Percentiles rank a stretch among this genome's conserved stretches.
phyloP scores from a whole-genome alignment of 2,888 invertebrate species.

The Flexamia atlantica region DNA sequence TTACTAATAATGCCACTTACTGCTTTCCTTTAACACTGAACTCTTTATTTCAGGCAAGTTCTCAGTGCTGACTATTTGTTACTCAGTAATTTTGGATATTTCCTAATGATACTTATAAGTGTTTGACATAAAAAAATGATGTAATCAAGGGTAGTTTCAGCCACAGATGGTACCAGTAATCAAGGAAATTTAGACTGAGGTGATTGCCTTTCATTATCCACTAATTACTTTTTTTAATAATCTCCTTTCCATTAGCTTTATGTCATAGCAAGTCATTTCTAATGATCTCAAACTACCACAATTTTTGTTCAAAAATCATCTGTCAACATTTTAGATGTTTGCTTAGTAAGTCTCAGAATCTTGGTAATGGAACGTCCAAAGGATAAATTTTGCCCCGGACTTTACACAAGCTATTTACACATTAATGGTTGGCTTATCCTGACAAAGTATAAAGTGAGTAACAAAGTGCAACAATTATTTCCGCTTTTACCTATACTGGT shows the following conservation, averaged over 20 bases:
- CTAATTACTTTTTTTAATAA: background rate
- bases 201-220: background rate
- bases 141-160: background rate
- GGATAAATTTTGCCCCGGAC: background rate
- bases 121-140: background rate
- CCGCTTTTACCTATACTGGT: background rate
- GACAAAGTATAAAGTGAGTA: background rate
- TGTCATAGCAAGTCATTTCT: background rate
- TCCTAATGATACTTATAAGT: background rate
- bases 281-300: background rate
- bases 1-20: too few species aligned
- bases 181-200: background rate
- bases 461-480: background rate
- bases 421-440: background rate
- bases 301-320: background rate
- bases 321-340: too few species aligned
- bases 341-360: too few species aligned
- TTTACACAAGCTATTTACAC: conserved; percentile 6
- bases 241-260: background rate
- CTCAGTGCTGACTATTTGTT: too few species aligned
- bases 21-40: too few species aligned
- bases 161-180: background rate
- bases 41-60: too few species aligned
- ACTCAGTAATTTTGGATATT: background rate
- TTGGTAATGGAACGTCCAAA: background rate